These are phyloP conservation scores for Abrostola triplasia DNA, from an alignment of 2,888 invertebrate genomes.

Conservation along the genomic window DNA sequence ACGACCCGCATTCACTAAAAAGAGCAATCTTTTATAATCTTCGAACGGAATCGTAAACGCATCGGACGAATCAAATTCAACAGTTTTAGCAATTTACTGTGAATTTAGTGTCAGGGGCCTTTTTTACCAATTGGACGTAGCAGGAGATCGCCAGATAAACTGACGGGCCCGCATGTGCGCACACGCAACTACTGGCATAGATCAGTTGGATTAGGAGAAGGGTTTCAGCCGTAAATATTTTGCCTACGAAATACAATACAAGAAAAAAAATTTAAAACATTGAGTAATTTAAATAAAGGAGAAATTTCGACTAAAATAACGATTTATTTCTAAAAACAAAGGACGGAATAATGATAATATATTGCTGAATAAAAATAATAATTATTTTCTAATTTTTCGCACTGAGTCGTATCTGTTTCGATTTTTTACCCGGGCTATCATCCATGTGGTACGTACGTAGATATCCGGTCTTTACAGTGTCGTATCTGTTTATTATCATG, in stretches of 20 bases:
- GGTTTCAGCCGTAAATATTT: neutral
- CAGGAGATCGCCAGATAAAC: constrained; percentile 79
- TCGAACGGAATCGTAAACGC: constrained; percentile 78
- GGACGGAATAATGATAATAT: neutral
- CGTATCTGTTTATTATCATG: constrained; percentile 33
- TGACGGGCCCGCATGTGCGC: constrained; percentile 82
- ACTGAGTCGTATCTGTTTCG: no score
- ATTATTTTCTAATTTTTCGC: no score
- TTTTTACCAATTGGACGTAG: constrained; percentile 85
- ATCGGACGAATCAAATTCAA: constrained; percentile 73
- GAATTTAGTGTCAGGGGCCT: constrained; percentile 78
- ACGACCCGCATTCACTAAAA: constrained; percentile 80
- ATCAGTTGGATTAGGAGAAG: constrained; percentile 43
- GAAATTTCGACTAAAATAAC: no score
- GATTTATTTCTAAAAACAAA: no score
- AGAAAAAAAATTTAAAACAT: neutral
- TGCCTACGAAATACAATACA: neutral
- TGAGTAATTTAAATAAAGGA: neutral
- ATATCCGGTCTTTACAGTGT: neutral
- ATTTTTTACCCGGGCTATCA: no score
- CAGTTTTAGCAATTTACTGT: constrained; percentile 85
- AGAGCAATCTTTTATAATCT: constrained; percentile 78
- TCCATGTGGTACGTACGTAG: no score
- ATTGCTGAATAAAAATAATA: neutral
- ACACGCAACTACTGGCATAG: constrained; percentile 78